Evolutionary conservation across 2,888 invertebrate species (phyloP), one percentile per base, ranked within the genome.

Genomic region (Caenorhabditis sinica): DNA sequence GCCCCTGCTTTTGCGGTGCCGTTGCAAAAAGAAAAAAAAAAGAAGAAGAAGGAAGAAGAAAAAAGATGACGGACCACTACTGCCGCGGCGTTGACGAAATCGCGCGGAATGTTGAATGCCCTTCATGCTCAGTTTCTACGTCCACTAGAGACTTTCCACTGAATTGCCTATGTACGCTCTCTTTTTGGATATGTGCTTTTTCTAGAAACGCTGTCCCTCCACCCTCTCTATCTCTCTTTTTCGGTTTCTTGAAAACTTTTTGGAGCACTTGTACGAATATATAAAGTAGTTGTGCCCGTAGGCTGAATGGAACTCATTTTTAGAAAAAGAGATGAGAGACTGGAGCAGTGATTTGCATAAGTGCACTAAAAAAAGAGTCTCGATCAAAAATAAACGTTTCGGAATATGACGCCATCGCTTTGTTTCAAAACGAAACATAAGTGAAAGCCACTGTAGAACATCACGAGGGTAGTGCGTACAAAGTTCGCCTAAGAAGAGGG

Each of bases 21-120:
- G 71, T 75, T 82, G 80, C 80, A 80, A 72, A 73, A 72, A 72
- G 49, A 65, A 72, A 33, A 61, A 61, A 43, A 73, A 65, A 71
- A 25, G 56, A 33, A 66, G 49, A 65, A 66, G 56, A 45, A 49
- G 63, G 60, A 30, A 68, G 61, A 61, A 65, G 68, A 60, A 66
- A 63, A 72, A 72, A 58, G 61, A 49, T 40, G 33, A 56, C 45
- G 53, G 23, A 56, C 69, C 51, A 49, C 49, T 49, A 49, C n/a
- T 43, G 63, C 68, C 36, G 30, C 68, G 20, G 33, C 65, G 60
- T 25, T 36, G 49, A 63, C 63, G 79, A 63, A 72, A 72, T 72
- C 72, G 80, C 72, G 80, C 80, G 80, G 80, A 80, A 80, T 80
- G 80, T 72, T 80, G 72, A 80, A 80, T 80, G 72, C 80, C 72